Percentiles rank a stretch among this genome's conserved stretches.
phyloP scores from a whole-genome alignment of 2,113 vertebrate species.

The Vidua macroura region DNA sequence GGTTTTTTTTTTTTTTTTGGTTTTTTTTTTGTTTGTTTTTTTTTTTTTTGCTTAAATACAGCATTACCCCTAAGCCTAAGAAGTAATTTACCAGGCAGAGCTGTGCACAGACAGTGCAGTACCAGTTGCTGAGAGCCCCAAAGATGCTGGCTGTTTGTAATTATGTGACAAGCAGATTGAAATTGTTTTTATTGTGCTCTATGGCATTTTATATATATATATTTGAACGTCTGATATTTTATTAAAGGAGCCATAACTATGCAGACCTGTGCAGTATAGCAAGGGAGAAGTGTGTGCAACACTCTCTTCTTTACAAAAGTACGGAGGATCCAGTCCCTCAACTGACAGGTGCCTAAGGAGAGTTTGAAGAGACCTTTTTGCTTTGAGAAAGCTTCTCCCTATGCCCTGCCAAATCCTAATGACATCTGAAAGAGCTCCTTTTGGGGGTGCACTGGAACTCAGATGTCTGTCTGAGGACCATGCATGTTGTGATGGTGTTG shows the following conservation, averaged over 20 bases:
- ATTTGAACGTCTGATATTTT: not conserved
- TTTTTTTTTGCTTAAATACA: constrained; percentile 26
- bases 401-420: not conserved
- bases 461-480: not conserved
- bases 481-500: not conserved
- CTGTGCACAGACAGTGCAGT: not conserved
- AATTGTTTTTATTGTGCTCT: constrained; percentile 15
- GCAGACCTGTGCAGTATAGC: not conserved
- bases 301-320: not conserved
- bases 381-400: not conserved
- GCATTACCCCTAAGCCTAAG: not conserved
- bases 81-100: constrained; percentile 2
- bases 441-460: not conserved
- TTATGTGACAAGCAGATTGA: not conserved
- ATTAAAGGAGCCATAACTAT: not conserved
- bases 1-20: no score
- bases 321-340: not conserved
- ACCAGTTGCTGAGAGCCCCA: not conserved
- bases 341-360: not conserved
- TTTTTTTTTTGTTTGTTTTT: no score
- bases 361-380: not conserved
- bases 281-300: not conserved
- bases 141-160: not conserved
- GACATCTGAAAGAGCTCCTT: not conserved
- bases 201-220: not conserved